Conservation (phyloP, 1,140 invertebrate genomes). For the Brachionus asplanchnoidis region DNA sequence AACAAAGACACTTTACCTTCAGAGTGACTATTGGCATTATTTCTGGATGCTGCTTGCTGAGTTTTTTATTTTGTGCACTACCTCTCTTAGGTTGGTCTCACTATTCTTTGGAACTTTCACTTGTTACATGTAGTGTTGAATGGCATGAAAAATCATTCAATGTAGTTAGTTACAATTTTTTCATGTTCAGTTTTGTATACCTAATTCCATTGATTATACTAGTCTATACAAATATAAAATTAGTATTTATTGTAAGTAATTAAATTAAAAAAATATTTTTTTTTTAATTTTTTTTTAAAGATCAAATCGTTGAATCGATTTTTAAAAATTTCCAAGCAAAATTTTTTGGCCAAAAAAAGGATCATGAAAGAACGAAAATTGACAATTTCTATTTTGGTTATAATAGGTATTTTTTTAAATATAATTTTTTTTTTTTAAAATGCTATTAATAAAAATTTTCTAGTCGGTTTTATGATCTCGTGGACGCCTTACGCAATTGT, state of each 20-base stretch:
- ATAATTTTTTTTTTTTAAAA: neutral
- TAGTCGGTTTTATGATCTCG: constrained; percentile 1
- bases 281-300: neutral
- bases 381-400: constrained; percentile 5
- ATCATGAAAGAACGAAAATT: constrained; percentile 28
- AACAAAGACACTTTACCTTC: neutral
- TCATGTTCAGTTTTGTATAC: constrained; percentile 4
- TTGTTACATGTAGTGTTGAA: constrained; percentile 24
- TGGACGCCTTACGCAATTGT: constrained; percentile 35
- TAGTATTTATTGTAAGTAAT: constrained; percentile 5
- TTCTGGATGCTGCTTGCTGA: neutral
- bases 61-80: neutral
- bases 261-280: neutral
- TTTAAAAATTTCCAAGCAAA: constrained; percentile 20
- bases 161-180: constrained; percentile 7
- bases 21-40: constrained; percentile 26
- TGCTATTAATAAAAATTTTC: neutral
- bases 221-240: neutral
- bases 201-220: constrained; percentile 1
- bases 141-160: constrained; percentile 17
- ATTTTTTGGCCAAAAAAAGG: neutral
- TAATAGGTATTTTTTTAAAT: neutral
- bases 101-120: neutral
- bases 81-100: constrained; percentile 21
- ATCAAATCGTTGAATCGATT: neutral